Conservation (phyloP, 2,113 vertebrate species). For the Struthidea cinerea region DNA sequence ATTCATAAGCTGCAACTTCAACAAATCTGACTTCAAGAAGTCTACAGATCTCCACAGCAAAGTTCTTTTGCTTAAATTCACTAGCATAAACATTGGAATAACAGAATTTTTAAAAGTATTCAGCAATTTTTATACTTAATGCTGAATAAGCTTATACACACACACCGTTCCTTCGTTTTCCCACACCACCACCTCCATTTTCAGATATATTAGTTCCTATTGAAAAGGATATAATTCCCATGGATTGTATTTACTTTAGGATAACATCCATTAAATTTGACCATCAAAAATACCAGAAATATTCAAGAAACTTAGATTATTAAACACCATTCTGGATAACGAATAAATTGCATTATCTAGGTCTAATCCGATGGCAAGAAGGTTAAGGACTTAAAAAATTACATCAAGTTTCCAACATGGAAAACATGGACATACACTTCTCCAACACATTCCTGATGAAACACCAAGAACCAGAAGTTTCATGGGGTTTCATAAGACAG, state of each 20-base stretch:
- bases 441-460: not conserved
- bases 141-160: not conserved
- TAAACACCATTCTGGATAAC: not conserved
- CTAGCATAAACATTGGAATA: not conserved
- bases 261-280: not conserved
- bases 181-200: not conserved
- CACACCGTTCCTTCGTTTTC: not conserved
- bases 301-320: not conserved
- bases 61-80: not conserved
- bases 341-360: not conserved
- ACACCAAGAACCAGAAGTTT: not conserved
- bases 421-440: not conserved
- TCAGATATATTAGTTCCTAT: not conserved
- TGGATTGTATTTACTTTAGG: not conserved
- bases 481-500: not conserved
- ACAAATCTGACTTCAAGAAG: not conserved
- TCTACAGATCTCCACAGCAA: not conserved
- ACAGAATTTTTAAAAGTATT: not conserved
- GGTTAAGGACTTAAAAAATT: not conserved
- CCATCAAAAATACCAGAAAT: not conserved
- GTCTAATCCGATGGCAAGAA: not conserved
- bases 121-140: not conserved
- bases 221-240: not conserved
- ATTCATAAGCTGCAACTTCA: not conserved
- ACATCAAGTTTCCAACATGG: not conserved